phyloP scores from a whole-genome alignment of 35 echinoderm and acorn worm species.

The Apostichopus parvimensis region DNA sequence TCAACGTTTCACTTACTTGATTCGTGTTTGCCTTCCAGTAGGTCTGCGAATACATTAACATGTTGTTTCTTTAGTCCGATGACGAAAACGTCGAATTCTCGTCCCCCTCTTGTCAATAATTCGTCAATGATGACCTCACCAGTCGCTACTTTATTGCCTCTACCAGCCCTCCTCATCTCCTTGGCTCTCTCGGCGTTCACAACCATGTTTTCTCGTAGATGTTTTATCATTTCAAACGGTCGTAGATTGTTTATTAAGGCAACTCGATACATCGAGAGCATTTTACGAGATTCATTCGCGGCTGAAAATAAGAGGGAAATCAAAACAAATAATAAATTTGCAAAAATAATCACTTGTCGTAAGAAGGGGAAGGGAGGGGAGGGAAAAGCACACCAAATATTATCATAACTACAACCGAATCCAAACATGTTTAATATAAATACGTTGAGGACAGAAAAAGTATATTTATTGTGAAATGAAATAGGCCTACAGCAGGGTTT shows the following conservation, averaged over 20 bases:
- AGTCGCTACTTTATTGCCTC: conserved; percentile 59
- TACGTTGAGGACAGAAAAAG: no score
- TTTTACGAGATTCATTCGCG: conserved; percentile 66
- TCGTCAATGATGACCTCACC: conserved; percentile 73
- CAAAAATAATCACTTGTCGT: no score
- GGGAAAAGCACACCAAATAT: no score
- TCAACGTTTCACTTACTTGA: conserved; percentile 85
- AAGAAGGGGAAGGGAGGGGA: no score
- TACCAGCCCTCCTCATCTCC: conserved; percentile 66
- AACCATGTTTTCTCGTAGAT: conserved; percentile 77
- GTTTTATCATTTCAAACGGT: conserved; percentile 78
- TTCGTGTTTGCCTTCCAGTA: conserved; percentile 88
- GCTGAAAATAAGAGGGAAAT: conserved; percentile 36
- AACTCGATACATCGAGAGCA: conserved; percentile 57
- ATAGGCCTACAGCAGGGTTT: no score
- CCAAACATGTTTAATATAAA: no score
- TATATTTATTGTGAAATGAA: no score
- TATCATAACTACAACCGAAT: no score
- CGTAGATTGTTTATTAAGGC: conserved; percentile 67
- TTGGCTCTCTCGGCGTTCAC: conserved; percentile 77
- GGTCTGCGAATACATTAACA: conserved; percentile 75
- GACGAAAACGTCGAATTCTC: conserved; percentile 82
- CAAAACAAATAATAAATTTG: neutral
- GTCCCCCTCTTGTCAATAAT: conserved; percentile 66
- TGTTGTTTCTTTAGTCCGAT: conserved; percentile 67